Evolutionary conservation across 2,113 vertebrate genomes (phyloP).

Genomic region (Anas platyrhynchos): DNA sequence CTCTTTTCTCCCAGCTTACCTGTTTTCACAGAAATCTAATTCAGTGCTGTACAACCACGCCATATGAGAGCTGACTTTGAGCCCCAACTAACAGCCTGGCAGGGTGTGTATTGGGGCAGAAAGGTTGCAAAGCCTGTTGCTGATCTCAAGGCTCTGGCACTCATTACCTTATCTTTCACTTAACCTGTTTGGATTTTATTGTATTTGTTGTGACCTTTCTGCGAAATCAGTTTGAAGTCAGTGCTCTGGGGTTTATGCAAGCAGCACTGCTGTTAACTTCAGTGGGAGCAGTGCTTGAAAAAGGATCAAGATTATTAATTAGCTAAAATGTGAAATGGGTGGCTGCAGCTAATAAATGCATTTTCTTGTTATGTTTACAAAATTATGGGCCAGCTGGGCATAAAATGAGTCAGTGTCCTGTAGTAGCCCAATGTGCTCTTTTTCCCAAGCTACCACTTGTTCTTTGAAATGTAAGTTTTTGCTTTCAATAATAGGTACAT

Average conservation of each 20-base stretch:
- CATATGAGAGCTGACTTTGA: background rate
- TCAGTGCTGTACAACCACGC: background rate
- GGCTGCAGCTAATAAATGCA: background rate
- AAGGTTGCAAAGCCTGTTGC: conserved; percentile 18
- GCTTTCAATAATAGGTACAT: background rate
- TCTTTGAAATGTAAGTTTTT: background rate
- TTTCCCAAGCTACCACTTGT: background rate
- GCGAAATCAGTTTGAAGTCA: background rate
- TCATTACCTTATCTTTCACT: conserved; percentile 22
- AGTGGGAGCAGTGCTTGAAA: background rate
- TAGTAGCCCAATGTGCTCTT: background rate
- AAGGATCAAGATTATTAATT: background rate
- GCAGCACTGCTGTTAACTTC: background rate
- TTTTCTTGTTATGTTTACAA: background rate
- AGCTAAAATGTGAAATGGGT: background rate
- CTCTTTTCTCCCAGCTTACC: background rate
- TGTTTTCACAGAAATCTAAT: background rate
- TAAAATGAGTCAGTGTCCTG: background rate
- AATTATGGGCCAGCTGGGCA: background rate
- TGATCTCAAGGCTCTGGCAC: background rate
- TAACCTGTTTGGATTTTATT: background rate
- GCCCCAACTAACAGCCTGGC: background rate
- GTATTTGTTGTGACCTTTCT: background rate
- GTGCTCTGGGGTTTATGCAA: background rate
- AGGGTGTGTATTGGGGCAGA: background rate